A percentile compares a stretch with the other conserved stretches of the same genome.
phyloP scores from a whole-genome alignment of 1,140 invertebrate genomes.

The Lepidostoma basale region DNA sequence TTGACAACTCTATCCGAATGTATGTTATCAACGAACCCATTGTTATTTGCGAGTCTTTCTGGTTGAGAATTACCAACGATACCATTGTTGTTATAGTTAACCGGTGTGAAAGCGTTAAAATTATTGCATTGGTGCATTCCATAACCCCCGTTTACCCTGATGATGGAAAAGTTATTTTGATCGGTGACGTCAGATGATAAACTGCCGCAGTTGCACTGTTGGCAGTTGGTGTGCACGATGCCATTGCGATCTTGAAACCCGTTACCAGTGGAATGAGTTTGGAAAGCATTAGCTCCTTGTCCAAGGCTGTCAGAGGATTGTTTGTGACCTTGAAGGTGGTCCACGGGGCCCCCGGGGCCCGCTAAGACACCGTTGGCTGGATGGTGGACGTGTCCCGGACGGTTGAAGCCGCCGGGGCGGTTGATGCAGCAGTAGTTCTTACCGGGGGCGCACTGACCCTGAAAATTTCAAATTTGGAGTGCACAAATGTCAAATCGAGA shows the following conservation, averaged over 20 bases:
- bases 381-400: constrained; percentile 23
- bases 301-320: not conserved
- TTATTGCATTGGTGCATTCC: too few species aligned
- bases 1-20: too few species aligned
- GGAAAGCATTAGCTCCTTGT: not conserved
- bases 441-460: constrained; percentile 51
- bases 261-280: not conserved
- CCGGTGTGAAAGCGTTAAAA: too few species aligned
- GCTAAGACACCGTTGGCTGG: constrained; percentile 48
- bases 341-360: constrained; percentile 51
- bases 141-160: too few species aligned
- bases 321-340: constrained; percentile 40
- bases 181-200: too few species aligned
- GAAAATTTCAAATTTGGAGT: constrained; percentile 32
- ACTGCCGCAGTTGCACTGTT: not conserved
- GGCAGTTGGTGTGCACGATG: not conserved
- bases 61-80: too few species aligned
- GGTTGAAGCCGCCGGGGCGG: constrained; percentile 21
- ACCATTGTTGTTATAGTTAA: too few species aligned
- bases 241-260: not conserved
- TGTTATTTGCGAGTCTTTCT: too few species aligned
- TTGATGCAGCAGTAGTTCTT: constrained; percentile 53
- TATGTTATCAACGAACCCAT: too few species aligned
- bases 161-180: too few species aligned
- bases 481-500: not conserved